Percentiles rank a stretch among this genome's conserved stretches.
phyloP scores from a whole-genome alignment of 2,113 vertebrate species.

The Rhinoptilus africanus region DNA sequence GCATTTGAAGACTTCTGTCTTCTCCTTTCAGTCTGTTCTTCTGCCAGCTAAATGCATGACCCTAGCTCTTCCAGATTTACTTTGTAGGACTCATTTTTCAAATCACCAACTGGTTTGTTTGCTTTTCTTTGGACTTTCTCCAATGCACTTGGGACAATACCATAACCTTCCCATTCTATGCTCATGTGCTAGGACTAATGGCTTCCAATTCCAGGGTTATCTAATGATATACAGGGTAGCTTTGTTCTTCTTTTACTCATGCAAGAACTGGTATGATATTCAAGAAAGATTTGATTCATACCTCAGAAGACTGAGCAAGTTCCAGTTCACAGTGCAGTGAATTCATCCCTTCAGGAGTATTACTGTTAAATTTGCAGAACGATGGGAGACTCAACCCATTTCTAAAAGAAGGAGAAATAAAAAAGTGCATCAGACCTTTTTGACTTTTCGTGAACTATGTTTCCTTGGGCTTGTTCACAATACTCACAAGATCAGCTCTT shows the following conservation, averaged over 20 bases:
- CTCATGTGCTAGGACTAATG: not conserved
- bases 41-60: not conserved
- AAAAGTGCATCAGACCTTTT: fast-evolving
- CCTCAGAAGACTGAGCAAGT: slow-evolving; percentile 85
- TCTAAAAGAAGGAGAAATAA: slow-evolving; percentile 2
- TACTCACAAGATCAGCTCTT: slow-evolving; percentile 82
- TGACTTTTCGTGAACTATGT: not conserved
- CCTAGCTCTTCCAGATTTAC: not conserved
- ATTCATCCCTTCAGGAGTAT: slow-evolving; percentile 44
- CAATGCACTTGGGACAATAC: not conserved
- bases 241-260: not conserved
- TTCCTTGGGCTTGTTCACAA: not conserved
- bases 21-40: not conserved
- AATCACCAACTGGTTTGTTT: not conserved
- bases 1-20: not conserved
- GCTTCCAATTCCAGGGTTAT: not conserved
- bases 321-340: slow-evolving; percentile 84
- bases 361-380: slow-evolving; percentile 71
- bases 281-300: slow-evolving; percentile 11
- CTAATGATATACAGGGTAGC: not conserved
- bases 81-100: not conserved
- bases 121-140: not conserved
- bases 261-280: not conserved
- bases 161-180: not conserved
- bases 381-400: slow-evolving; percentile 65